Conservation (phyloP, 1,140 invertebrate species). For the Oedothorax gibbosus region DNA sequence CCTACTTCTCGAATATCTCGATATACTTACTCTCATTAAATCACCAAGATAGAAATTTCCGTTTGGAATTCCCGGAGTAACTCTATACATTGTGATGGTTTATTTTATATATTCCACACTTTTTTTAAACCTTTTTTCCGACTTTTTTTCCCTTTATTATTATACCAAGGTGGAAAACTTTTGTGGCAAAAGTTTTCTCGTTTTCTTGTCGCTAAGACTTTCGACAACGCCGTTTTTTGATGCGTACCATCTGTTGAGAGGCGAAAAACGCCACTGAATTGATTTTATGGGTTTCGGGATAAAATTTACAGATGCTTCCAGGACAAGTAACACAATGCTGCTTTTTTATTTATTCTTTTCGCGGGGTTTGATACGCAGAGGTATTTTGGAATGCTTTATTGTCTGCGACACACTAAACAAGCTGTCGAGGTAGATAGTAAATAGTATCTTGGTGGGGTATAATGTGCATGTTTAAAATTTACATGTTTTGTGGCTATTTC, state of each 20-base stretch:
- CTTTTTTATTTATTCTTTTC: constrained; percentile 24
- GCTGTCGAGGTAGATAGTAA: too few relatives aligned
- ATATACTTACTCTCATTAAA: constrained; percentile 31
- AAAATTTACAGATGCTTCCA: constrained; percentile 51
- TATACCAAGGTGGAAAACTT: constrained; percentile 26
- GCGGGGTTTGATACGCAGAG: too few relatives aligned
- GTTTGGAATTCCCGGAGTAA: constrained; percentile 12
- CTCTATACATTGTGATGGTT: background rate
- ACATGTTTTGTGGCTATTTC: too few relatives aligned
- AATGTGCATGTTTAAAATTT: too few relatives aligned
- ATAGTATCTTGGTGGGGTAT: too few relatives aligned
- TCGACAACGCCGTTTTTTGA: constrained; percentile 36
- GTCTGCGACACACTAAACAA: too few relatives aligned
- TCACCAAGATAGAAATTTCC: constrained; percentile 35
- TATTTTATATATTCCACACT: too few relatives aligned
- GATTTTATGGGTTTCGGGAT: constrained; percentile 44
- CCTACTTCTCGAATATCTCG: too few relatives aligned
- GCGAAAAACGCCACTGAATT: constrained; percentile 36
- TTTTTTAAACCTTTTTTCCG: constrained; percentile 4
- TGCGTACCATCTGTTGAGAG: constrained; percentile 48
- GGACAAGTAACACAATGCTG: constrained; percentile 29
- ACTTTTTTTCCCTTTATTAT: background rate
- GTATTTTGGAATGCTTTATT: too few relatives aligned
- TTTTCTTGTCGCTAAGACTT: constrained; percentile 34
- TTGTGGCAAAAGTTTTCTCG: constrained; percentile 56